phyloP scores from a whole-genome alignment of 2,797 vertebrate species.

The Philypnodon macrostomus region DNA sequence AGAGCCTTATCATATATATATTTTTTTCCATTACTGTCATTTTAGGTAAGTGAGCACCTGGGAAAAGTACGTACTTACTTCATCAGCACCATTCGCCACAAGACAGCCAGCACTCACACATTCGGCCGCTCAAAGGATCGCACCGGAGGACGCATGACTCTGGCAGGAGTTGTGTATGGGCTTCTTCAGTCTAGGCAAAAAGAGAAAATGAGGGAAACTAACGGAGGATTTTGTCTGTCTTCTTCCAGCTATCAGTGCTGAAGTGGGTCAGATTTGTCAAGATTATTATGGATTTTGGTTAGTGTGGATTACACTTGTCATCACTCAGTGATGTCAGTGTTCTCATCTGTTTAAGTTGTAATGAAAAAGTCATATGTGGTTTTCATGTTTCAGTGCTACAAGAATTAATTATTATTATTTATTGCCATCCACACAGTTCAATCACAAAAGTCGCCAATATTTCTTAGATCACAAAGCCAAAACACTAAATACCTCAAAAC shows the following conservation, averaged over 20 bases:
- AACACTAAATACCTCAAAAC: conserved; percentile 58
- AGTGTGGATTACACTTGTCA: conserved; percentile 19
- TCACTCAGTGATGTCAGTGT: too few species aligned
- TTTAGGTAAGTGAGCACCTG: conserved; percentile 71
- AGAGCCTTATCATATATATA: too few species aligned
- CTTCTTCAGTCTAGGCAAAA: conserved; percentile 73
- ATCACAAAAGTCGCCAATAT: neutral
- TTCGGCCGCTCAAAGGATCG: conserved; percentile 17
- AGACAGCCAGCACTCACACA: conserved; percentile 22
- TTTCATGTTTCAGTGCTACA: neutral
- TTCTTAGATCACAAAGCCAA: conserved; percentile 43
- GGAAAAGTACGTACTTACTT: conserved; percentile 80
- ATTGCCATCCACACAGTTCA: conserved; percentile 29
- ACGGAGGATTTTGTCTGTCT: conserved; percentile 51
- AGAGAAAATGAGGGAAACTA: conserved; percentile 68
- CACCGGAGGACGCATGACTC: conserved; percentile 58
- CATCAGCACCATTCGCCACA: conserved; percentile 68
- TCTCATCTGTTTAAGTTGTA: neutral
- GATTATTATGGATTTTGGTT: conserved; percentile 1
- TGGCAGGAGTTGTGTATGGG: conserved; percentile 72
- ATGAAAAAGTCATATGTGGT: too few species aligned
- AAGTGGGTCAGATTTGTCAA: conserved; percentile 8
- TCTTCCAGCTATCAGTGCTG: conserved; percentile 36
- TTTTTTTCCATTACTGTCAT: neutral
- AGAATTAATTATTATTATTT: neutral